Conservation (phyloP, 2,797 vertebrate genomes). For the Schizothorax lantsangensis region DNA sequence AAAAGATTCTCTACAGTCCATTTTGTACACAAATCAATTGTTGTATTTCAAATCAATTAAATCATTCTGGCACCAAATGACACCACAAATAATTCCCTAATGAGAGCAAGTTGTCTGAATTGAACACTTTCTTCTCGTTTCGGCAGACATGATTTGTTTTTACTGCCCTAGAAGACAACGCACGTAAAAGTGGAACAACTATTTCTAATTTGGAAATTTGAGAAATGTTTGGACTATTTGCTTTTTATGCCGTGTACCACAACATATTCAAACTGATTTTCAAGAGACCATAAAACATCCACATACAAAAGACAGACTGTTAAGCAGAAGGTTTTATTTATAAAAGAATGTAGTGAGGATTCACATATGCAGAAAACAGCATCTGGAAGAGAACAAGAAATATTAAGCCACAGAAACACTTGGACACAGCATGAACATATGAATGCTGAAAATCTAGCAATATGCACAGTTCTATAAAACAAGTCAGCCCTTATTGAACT, state of each 20-base stretch:
- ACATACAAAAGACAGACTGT: neutral
- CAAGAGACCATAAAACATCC: neutral
- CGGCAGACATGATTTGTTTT: neutral
- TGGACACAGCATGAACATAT: neutral
- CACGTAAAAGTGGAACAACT: neutral
- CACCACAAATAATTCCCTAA: neutral
- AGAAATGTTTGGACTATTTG: neutral
- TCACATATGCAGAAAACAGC: neutral
- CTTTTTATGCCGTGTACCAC: neutral
- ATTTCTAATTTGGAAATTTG: neutral
- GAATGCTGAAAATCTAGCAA: neutral
- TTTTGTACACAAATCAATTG: neutral
- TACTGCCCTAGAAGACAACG: neutral
- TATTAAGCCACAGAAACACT: neutral
- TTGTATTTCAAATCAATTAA: neutral
- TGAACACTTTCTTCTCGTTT: neutral
- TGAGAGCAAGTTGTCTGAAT: neutral
- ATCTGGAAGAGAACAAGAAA: conserved; percentile 22
- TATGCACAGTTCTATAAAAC: neutral
- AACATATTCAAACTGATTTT: neutral
- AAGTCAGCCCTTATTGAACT: neutral
- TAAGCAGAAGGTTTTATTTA: conserved; percentile 1
- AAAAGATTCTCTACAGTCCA: neutral
- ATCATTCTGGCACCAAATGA: neutral
- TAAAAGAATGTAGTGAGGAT: neutral